Evolutionary conservation across 1,140 invertebrate species (phyloP), one percentile per base, ranked within the genome.

Genomic region (Calosoma granatense): DNA sequence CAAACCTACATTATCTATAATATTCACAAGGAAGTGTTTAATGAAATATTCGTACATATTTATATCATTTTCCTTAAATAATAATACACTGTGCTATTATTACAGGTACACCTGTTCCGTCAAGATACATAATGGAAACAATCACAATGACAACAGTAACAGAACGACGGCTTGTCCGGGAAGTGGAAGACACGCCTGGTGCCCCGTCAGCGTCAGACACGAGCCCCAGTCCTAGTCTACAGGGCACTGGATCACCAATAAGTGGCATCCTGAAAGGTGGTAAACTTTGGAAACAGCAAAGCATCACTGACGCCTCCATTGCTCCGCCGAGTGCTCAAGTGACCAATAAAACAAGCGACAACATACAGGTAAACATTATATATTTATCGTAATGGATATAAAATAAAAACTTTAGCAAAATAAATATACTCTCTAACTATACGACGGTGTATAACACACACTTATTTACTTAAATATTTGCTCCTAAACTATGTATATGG

Each of bases 71-170:
- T 39, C n/a, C 19, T 19, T 19, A 9, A 19, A 51, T 14, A 9
- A 51, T 14, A 51, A n/a, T n/a, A n/a, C n/a, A n/a, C n/a, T n/a
- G n/a, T n/a, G 2, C 17, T 15, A 53, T 20, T 60, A 59, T 14
- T 55, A 60, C 60, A 61, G 23, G 23, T 22, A 17, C 55, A 43
- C 54, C 54, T 22, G 30, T 56, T 30, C 47, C 76, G 75, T 59
- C 79, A 81, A 72, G 80, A 61, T 84, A 82, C 67, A 77, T 85
- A 64, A 78, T 85, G 63, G 82, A 85, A 68, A 83, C 81, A 55
- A 81, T 82, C 61, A 81, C 81, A 55, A 83, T 83, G 78, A 84
- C 81, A 58, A 84, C 81, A 51, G 81, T 83, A 30, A 83, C 82
- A 56, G 81, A 83, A 66, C 72, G 80, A 41, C 74, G 81, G 22